These are phyloP conservation scores for Globodera rostochiensis DNA, from an alignment of 1,140 invertebrate genomes.

Conservation along the genomic window DNA sequence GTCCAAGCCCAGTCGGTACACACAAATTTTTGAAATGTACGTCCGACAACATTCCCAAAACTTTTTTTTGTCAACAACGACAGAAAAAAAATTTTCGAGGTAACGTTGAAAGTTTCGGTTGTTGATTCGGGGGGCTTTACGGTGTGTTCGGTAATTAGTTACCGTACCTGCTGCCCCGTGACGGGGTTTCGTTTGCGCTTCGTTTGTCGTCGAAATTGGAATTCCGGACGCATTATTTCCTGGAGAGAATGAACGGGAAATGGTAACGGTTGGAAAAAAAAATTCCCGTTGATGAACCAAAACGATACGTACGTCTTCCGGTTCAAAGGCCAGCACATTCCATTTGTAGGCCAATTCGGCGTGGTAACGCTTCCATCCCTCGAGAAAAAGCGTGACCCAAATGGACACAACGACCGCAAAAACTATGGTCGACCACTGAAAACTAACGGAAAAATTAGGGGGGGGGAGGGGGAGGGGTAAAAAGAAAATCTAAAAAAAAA, in stretches of 20 bases:
- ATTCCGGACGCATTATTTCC: slow-evolving; percentile 61
- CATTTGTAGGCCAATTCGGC: slow-evolving; percentile 91
- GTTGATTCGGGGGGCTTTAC: no score
- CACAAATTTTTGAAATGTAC: no score
- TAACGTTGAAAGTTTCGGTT: no score
- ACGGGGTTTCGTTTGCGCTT: slow-evolving; percentile 54
- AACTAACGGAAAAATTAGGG: not conserved
- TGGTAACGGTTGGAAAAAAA: not conserved
- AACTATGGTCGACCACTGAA: slow-evolving; percentile 77
- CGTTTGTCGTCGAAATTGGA: slow-evolving; percentile 54
- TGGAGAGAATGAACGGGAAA: not conserved
- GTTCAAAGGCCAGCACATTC: slow-evolving; percentile 80
- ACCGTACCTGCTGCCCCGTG: slow-evolving; percentile 43
- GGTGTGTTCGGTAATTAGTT: no score
- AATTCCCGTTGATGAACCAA: not conserved
- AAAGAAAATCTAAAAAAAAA: no score
- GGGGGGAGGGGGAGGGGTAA: no score
- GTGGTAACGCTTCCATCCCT: slow-evolving; percentile 90
- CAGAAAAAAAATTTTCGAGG: no score
- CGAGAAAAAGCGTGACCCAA: slow-evolving; percentile 90
- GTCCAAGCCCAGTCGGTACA: no score
- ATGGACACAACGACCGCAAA: slow-evolving; percentile 93
- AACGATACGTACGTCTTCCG: slow-evolving; percentile 72
- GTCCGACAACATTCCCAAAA: no score
- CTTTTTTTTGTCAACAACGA: no score